A percentile compares a stretch with the other conserved stretches of the same genome.
These are phyloP conservation scores for Calcarius ornatus DNA, from an alignment of 2,113 vertebrate genomes.

Conservation along the genomic window DNA sequence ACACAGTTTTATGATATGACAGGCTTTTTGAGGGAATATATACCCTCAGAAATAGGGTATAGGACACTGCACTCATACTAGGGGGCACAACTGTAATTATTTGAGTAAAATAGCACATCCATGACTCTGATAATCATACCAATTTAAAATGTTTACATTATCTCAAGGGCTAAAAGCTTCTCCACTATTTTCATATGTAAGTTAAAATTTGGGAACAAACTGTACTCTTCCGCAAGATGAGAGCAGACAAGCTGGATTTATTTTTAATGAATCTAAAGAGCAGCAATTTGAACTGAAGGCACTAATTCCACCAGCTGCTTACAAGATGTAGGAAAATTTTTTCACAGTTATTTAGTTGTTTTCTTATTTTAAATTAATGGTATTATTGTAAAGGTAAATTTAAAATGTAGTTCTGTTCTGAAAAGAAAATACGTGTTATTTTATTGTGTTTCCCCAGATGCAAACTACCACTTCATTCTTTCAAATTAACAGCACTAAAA, in stretches of 20 bases:
- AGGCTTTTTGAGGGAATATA: neutral
- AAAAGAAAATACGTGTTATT: neutral
- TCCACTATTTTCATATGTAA: neutral
- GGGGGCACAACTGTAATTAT: neutral
- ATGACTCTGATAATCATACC: neutral
- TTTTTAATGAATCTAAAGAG: neutral
- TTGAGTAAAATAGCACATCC: neutral
- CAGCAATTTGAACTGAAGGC: neutral
- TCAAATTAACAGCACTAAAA: neutral
- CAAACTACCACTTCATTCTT: neutral
- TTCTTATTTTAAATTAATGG: neutral
- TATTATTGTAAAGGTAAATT: neutral
- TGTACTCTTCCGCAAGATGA: neutral
- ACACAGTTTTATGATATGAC: neutral
- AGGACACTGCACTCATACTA: neutral
- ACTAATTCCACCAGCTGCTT: neutral
- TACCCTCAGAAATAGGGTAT: neutral
- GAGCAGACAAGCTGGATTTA: neutral
- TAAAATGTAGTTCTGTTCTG: neutral
- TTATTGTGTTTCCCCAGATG: neutral
- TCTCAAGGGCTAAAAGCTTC: neutral
- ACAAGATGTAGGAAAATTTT: neutral
- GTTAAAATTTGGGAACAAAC: neutral
- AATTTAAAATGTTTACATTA: neutral
- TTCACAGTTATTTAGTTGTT: neutral